A percentile compares a stretch with the other conserved stretches of the same genome.
Evolutionary conservation across 2,113 vertebrate species (phyloP).

Genomic region (Colaptes auratus): DNA sequence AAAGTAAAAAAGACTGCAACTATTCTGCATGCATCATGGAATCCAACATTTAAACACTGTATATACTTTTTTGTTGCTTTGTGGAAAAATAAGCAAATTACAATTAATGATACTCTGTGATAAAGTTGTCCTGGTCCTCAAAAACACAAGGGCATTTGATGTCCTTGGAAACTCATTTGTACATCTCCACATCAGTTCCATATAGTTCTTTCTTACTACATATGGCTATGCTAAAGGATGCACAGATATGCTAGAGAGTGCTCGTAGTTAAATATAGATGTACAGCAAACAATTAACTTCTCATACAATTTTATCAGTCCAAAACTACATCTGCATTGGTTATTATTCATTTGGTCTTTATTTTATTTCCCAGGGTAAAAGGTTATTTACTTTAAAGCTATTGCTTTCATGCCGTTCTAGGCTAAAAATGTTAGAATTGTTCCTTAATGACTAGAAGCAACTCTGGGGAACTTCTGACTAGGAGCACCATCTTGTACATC

Average conservation of each 20-base stretch:
- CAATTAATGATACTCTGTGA: neutral
- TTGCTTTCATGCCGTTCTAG: neutral
- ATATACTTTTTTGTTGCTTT: neutral
- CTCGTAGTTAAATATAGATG: neutral
- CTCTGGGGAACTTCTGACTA: neutral
- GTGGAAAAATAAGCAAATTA: neutral
- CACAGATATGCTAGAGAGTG: neutral
- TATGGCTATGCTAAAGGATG: neutral
- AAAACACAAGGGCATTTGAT: neutral
- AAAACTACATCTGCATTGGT: neutral
- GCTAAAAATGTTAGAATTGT: neutral
- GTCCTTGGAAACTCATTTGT: neutral
- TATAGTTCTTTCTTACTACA: neutral
- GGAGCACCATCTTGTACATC: neutral
- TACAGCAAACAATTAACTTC: neutral
- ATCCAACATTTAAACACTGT: neutral
- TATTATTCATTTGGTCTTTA: neutral
- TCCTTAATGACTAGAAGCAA: neutral
- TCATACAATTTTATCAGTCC: neutral
- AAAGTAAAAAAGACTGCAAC: neutral
- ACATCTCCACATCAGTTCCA: neutral
- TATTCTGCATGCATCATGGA: neutral
- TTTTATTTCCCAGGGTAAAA: neutral
- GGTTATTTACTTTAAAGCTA: neutral
- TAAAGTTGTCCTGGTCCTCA: neutral